Evolutionary conservation across 2,797 vertebrate species (phyloP).

Genomic region (Notolepis coatsorum): DNA sequence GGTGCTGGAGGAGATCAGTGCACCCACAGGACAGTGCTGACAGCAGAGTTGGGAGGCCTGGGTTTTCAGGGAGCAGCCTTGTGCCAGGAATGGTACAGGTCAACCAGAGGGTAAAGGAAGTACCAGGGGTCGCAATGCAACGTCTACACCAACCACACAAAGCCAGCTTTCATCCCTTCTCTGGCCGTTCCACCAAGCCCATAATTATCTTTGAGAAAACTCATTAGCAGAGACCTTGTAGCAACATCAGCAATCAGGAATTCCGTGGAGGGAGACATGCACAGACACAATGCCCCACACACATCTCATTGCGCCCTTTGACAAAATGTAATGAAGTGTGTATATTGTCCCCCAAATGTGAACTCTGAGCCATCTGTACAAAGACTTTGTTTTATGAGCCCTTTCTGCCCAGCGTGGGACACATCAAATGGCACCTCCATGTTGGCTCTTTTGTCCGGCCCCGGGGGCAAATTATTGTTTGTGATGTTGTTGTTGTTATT

Average conservation of each 20-base stretch:
- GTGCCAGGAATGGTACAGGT: constrained; percentile 69
- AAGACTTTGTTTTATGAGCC: constrained; percentile 83
- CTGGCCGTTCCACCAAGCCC: constrained; percentile 76
- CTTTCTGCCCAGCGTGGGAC: constrained; percentile 83
- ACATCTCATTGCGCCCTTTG: constrained; percentile 88
- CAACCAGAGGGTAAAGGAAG: constrained; percentile 81
- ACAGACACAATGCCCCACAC: constrained; percentile 84
- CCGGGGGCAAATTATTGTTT: constrained; percentile 76
- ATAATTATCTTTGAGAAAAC: constrained; percentile 92
- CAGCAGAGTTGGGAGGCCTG: constrained; percentile 45
- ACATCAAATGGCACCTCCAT: constrained; percentile 83
- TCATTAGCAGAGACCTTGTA: constrained; percentile 89
- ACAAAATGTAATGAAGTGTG: constrained; percentile 92
- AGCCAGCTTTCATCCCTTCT: constrained; percentile 85
- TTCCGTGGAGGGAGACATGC: constrained; percentile 85
- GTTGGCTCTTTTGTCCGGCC: constrained; percentile 75
- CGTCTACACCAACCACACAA: constrained; percentile 82
- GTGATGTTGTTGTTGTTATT: constrained; percentile 75
- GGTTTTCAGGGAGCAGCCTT: constrained; percentile 27
- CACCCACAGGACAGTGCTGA: constrained; percentile 29
- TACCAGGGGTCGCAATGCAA: constrained; percentile 75
- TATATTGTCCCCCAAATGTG: constrained; percentile 82
- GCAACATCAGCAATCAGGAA: constrained; percentile 85
- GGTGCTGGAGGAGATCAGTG: constrained; percentile 54
- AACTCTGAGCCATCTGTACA: constrained; percentile 82